phyloP scores from a whole-genome alignment of 2,888 invertebrate genomes.

The Trimorus sp. region DNA sequence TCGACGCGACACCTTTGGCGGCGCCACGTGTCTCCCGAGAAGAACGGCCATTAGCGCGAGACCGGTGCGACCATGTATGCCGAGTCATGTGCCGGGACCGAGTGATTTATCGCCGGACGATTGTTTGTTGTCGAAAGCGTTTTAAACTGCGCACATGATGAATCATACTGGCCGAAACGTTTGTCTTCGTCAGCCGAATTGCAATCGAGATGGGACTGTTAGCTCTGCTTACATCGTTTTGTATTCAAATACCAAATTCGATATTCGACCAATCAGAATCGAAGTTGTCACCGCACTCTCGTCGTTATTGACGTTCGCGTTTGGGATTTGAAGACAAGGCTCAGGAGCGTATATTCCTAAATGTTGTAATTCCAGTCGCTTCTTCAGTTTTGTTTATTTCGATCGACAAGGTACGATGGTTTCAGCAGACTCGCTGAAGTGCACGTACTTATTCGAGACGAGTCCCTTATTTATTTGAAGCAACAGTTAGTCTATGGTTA shows the following conservation, averaged over 20 bases:
- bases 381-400: slow-evolving; percentile 14
- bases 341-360: slow-evolving; percentile 29
- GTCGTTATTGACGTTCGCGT: not conserved
- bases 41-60: slow-evolving; percentile 1
- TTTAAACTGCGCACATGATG: slow-evolving; percentile 14
- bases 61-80: too few species aligned
- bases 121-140: not conserved
- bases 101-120: too few species aligned
- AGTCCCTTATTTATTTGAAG: not conserved
- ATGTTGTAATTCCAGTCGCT: slow-evolving; percentile 36
- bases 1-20: slow-evolving; percentile 48
- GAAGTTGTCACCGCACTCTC: not conserved
- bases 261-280: slow-evolving; percentile 4
- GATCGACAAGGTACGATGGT: not conserved
- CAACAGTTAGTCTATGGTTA: slow-evolving; percentile 4
- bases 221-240: slow-evolving; percentile 5
- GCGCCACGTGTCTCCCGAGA: slow-evolving; percentile 42
- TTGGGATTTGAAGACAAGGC: slow-evolving; percentile 34
- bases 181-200: slow-evolving; percentile 1
- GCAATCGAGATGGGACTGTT: slow-evolving; percentile 13
- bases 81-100: too few species aligned
- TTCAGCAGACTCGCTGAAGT: slow-evolving; percentile 7
- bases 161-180: slow-evolving; percentile 6
- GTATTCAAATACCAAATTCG: slow-evolving; percentile 27
- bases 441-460: slow-evolving; percentile 17